phyloP scores from a whole-genome alignment of 2,113 vertebrate genomes.

The Alaudala cheleensis region DNA sequence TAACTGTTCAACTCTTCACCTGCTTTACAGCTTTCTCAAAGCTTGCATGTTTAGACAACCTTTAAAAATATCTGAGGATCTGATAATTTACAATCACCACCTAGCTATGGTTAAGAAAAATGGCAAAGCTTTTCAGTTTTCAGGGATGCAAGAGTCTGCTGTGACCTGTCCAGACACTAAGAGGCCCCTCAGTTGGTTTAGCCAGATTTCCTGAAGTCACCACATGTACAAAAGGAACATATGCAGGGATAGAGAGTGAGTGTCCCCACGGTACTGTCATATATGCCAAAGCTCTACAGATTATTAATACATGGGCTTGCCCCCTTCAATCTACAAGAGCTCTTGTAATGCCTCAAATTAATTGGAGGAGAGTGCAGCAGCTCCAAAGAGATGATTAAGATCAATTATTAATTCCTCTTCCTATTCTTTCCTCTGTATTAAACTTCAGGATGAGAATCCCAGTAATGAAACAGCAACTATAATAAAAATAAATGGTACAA shows the following conservation, averaged over 20 bases:
- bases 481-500: not conserved
- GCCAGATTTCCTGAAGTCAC: not conserved
- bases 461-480: not conserved
- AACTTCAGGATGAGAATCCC: not conserved
- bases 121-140: not conserved
- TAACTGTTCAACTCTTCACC: not conserved
- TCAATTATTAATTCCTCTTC: constrained; percentile 39
- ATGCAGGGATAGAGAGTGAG: not conserved
- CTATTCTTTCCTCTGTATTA: not conserved
- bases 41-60: not conserved
- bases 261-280: not conserved
- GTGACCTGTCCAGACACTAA: not conserved
- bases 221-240: not conserved
- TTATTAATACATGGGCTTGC: constrained; percentile 19
- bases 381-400: constrained; percentile 45
- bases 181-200: not conserved
- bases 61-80: not conserved
- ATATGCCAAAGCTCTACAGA: not conserved
- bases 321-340: constrained; percentile 35
- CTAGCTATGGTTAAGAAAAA: not conserved
- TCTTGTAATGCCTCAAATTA: constrained; percentile 47
- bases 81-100: not conserved
- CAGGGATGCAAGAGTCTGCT: not conserved
- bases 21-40: not conserved
- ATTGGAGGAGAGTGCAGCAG: constrained; percentile 33